Base-by-base conservation (phyloP, 2,888 invertebrate genomes). In the Malachius bipustulatus region DNA sequence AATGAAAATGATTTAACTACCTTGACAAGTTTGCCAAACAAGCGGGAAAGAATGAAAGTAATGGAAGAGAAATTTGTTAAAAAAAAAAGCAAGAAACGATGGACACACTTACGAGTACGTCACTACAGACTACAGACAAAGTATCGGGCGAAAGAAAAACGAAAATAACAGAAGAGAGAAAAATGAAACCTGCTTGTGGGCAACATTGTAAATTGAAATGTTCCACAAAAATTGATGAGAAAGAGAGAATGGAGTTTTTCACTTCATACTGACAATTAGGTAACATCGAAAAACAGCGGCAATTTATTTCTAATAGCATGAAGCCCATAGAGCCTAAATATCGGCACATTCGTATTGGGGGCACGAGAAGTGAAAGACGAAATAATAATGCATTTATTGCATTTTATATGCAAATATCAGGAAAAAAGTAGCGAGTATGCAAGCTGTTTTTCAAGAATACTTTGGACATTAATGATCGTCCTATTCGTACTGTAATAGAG, bases 351-450 rank as follows among this genome's bases (percentile, higher is more conserved):
- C 11, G 36, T 15, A 26, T 35, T 34, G 34, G 28, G 9, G 33
- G 16, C 4, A 14, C 32, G 9, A 15, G 33, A 32, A 16, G 16
- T n/a, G 16, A 35, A 16, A 16, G 14, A 14, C 13, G 10, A n/a
- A 16, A 34, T 15, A 33, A 35, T 16, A 34, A 31, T 30, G 32
- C 36, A 16, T 35, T 35, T 35, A 32, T 10, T 32, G 14, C n/a
- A n/a, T n/a, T n/a, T n/a, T n/a, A n/a, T n/a, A n/a, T 35, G n/a
- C 4, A 3, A 15, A 16, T 32, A 35, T 14, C 13, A 16, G 33
- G 24, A 4, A 14, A 32, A 4, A 6, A 3, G 6, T 13, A 8
- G 2, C 10, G 33, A 16, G 33, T 29, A 19, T 29, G 16, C n/a
- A 35, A 34, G 33, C 8, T 11, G 10, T 29, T 29, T 11, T 29